Evolutionary conservation across 2,888 invertebrate genomes (phyloP).

Genomic region (Drosophila histrio): DNA sequence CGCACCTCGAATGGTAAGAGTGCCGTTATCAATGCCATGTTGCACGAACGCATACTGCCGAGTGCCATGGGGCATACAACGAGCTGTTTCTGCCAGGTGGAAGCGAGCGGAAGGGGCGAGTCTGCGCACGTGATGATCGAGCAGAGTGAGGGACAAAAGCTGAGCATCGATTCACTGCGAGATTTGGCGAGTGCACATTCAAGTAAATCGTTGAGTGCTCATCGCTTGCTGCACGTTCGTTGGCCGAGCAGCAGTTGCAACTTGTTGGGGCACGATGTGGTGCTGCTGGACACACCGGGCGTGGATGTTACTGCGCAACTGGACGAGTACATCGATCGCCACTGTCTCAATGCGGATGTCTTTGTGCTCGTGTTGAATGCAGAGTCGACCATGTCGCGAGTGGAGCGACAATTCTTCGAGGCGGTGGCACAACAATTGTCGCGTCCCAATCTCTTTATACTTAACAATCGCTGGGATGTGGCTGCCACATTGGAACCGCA

Average conservation of each 20-base stretch:
- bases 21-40: constrained; percentile 99
- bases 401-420: constrained; percentile 99
- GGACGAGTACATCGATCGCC: constrained; percentile 99
- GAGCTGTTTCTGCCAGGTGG: constrained; percentile 98
- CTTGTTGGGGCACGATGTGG: constrained; percentile 97
- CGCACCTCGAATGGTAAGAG: constrained; percentile 99
- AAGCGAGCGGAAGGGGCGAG: constrained; percentile 89
- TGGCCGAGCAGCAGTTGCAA: constrained; percentile 95
- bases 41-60: constrained; percentile 97
- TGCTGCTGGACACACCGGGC: constrained; percentile 99
- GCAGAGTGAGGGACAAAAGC: constrained; percentile 89
- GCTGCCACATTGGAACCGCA: constrained; percentile 97
- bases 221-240: constrained; percentile 89
- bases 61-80: constrained; percentile 99
- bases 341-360: constrained; percentile 99
- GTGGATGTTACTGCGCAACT: constrained; percentile 99
- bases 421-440: constrained; percentile 98
- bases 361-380: constrained; percentile 99
- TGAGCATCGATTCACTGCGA: constrained; percentile 82
- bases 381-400: constrained; percentile 99
- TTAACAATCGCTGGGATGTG: constrained; percentile 99
- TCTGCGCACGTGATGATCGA: constrained; percentile 94
- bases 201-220: constrained; percentile 93
- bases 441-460: constrained; percentile 99
- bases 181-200: constrained; percentile 97